Conservation (phyloP, 2,888 invertebrate species). For the Drosophila glabriapex region DNA sequence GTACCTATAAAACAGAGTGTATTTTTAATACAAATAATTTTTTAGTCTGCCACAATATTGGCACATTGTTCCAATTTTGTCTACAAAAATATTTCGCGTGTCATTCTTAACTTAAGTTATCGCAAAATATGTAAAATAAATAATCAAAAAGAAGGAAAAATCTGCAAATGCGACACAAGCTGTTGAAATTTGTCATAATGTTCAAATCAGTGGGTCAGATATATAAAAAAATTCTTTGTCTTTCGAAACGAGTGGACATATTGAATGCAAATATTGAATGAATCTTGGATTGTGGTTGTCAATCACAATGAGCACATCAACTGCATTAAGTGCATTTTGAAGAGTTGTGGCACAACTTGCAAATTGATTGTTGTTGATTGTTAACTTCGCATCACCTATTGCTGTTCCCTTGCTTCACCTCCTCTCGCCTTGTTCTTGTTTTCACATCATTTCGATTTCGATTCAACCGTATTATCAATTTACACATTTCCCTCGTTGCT, state of each 20-base stretch:
- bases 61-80: constrained; percentile 73
- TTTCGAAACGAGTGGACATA: neutral
- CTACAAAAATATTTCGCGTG: constrained; percentile 32
- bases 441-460: neutral
- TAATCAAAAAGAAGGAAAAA: neutral
- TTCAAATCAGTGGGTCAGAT: neutral
- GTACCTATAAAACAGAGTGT: neutral
- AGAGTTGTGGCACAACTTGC: neutral
- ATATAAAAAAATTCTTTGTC: neutral
- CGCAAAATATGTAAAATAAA: constrained; percentile 9
- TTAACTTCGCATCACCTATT: neutral
- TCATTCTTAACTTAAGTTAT: constrained; percentile 21
- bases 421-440: neutral
- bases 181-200: neutral
- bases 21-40: neutral
- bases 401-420: neutral
- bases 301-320: neutral
- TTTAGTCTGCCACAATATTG: constrained; percentile 34
- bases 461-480: neutral
- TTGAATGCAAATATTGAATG: neutral
- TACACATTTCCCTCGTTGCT: neutral
- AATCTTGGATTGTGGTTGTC: neutral
- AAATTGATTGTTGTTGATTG: neutral
- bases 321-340: neutral
- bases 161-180: constrained; percentile 22